Percentiles rank a stretch among this genome's conserved stretches.
Conservation (phyloP, 2,888 invertebrate species). For the Ophraella communa region DNA sequence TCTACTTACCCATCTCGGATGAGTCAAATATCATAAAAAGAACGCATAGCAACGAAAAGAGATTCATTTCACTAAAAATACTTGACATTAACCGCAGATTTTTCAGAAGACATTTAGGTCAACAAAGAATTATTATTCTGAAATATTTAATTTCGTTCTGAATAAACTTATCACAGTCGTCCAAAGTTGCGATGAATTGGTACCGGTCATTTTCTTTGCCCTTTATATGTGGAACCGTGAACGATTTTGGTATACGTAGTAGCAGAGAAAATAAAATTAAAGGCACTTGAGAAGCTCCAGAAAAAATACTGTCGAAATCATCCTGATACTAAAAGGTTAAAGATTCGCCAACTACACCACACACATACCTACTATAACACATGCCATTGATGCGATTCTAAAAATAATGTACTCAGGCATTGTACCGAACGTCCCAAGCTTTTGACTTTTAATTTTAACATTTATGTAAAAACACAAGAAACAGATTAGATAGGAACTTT, state of each 20-base stretch:
- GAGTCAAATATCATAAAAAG: background rate
- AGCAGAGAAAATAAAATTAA: background rate
- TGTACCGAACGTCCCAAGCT: background rate
- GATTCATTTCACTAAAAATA: constrained; percentile 1
- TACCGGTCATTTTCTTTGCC: background rate
- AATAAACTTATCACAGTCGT: background rate
- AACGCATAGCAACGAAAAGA: background rate
- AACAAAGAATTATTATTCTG: background rate
- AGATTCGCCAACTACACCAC: constrained; percentile 20
- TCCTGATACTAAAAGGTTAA: constrained; percentile 15
- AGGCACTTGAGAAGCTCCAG: background rate
- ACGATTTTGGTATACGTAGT: background rate
- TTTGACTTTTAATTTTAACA: background rate
- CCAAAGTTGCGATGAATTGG: background rate
- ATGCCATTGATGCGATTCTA: constrained; percentile 14
- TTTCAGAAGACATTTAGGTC: constrained; percentile 4
- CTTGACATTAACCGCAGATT: background rate
- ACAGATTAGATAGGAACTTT: too few relatives aligned
- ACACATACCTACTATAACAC: background rate
- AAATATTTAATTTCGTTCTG: background rate
- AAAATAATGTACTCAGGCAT: constrained; percentile 8
- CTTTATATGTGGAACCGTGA: background rate
- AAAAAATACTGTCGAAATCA: background rate
- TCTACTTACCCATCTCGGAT: background rate
- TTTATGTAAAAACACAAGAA: too few relatives aligned